Base-by-base conservation (phyloP, 2,888 invertebrate genomes). In the Arge pagana region DNA sequence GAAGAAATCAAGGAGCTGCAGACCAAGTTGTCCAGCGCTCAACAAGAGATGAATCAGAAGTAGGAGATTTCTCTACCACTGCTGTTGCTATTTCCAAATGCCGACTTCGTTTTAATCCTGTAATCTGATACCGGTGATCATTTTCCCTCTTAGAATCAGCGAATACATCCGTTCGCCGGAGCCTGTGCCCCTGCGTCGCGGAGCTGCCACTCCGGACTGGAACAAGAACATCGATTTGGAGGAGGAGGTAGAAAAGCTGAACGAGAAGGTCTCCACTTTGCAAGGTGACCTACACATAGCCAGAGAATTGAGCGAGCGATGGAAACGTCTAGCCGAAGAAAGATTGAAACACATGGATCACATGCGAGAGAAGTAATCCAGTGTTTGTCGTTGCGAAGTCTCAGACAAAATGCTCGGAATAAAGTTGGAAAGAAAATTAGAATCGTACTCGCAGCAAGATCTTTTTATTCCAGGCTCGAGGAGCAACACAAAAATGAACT, bases 291-390 rank as follows among this genome's bases (percentile, higher is more conserved):
- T 84, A 50, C 77, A 79, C 48, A 75, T 80, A 21, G 77, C 80
- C 41, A 72, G 80, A 53, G 78, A 81, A 64, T 79, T 83, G 61
- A 78, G 80, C n/a, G 79, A 81, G 49, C 79, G 87, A 30, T 89
- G 88, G 88, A 84, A 85, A 67, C 78, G 79, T 37, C 78, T 88
- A 58, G 87, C 88, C 4, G 80, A 83, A 49, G 86, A 87, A 68
- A 80, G 88, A 64, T 73, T 88, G 4, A 77, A 80, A 19, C 84
- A 85, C 67, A 84, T 88, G 80, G 87, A 88, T 66, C 80, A 80
- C 37, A 73, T 83, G 39, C 79, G 81, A 63, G 76, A 78, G 41
- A 82, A 72, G 77, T 76, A 58, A 49, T 63, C 39, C 4, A 52
- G 21, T 24, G 24, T 26, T 50, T 19, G 4, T 42, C 19, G 3